These are phyloP conservation scores for Trinorchestia longiramus DNA, from an alignment of 1,140 invertebrate species.

Conservation along the genomic window DNA sequence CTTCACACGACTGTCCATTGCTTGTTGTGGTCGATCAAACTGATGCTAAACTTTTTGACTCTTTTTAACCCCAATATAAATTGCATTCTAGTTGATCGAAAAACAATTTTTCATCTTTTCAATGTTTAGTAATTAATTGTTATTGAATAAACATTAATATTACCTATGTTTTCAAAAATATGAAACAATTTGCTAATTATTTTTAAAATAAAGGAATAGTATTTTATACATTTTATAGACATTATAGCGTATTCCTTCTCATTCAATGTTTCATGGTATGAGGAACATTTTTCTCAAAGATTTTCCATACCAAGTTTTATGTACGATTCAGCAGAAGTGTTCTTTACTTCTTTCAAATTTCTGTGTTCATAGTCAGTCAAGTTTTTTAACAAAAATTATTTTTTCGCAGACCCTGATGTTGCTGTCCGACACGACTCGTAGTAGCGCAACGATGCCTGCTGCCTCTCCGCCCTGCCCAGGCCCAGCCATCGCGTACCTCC, in stretches of 20 bases:
- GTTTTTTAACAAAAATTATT: background rate
- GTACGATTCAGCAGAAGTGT: too few species aligned
- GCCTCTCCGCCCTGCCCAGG: conserved; percentile 63
- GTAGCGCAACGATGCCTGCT: conserved; percentile 63
- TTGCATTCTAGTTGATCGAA: background rate
- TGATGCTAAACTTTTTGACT: background rate
- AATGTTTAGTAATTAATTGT: background rate
- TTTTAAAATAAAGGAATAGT: too few species aligned
- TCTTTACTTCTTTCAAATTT: too few species aligned
- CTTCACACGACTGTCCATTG: background rate
- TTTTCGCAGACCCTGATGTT: conserved; percentile 48
- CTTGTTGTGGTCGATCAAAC: background rate
- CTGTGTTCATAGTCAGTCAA: background rate
- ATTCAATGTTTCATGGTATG: too few species aligned
- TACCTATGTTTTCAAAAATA: background rate
- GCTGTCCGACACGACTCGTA: conserved; percentile 49
- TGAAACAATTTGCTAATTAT: too few species aligned
- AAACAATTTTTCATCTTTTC: background rate
- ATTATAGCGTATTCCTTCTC: too few species aligned
- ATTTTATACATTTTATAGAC: too few species aligned
- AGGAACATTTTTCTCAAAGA: too few species aligned
- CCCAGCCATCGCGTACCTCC: conserved; percentile 59
- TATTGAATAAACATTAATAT: background rate
- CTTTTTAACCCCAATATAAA: background rate
- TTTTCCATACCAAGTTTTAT: too few species aligned